Conservation (phyloP, 2,888 invertebrate species). For the Drosophila formosana region DNA sequence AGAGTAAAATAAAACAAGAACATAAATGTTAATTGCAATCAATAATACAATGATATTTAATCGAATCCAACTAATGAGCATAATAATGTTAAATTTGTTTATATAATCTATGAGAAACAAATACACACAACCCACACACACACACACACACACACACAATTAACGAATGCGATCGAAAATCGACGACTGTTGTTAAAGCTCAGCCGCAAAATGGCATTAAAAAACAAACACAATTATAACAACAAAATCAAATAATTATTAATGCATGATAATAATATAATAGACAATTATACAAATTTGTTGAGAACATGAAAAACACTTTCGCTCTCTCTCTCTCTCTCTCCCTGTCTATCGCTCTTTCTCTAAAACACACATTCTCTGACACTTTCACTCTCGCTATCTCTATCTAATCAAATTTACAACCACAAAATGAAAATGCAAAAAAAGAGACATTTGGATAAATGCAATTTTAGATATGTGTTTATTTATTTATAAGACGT, state of each 20-base stretch:
- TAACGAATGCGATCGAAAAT: slow-evolving; percentile 13
- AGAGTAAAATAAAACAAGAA: slow-evolving; percentile 14
- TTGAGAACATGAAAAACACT: slow-evolving; percentile 33
- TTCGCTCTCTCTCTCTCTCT: slow-evolving; percentile 15
- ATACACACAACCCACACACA: slow-evolving; percentile 21
- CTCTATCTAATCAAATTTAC: slow-evolving; percentile 14
- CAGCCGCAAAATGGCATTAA: slow-evolving; percentile 52
- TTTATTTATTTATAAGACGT: slow-evolving; percentile 54
- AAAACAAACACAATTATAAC: slow-evolving; percentile 15
- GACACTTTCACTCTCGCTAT: slow-evolving; percentile 16
- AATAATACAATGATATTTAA: slow-evolving; percentile 47
- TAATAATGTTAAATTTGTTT: slow-evolving; percentile 82
- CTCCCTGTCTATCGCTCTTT: slow-evolving; percentile 6
- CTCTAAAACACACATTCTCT: slow-evolving; percentile 13
- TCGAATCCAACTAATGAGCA: slow-evolving; percentile 45
- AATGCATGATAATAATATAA: slow-evolving; percentile 26
- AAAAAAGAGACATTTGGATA: slow-evolving; percentile 24
- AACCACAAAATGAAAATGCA: slow-evolving; percentile 5
- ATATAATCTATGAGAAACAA: slow-evolving; percentile 82
- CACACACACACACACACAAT: slow-evolving; percentile 4
- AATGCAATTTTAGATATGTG: slow-evolving; percentile 46
- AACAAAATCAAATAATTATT: slow-evolving; percentile 12
- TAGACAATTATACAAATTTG: slow-evolving; percentile 54
- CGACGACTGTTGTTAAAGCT: slow-evolving; percentile 76
- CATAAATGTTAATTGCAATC: slow-evolving; percentile 49